A percentile compares a stretch with the other conserved stretches of the same genome.
Conservation (phyloP, 2,888 invertebrate species). For the Drosophila nr. perissopoda region DNA sequence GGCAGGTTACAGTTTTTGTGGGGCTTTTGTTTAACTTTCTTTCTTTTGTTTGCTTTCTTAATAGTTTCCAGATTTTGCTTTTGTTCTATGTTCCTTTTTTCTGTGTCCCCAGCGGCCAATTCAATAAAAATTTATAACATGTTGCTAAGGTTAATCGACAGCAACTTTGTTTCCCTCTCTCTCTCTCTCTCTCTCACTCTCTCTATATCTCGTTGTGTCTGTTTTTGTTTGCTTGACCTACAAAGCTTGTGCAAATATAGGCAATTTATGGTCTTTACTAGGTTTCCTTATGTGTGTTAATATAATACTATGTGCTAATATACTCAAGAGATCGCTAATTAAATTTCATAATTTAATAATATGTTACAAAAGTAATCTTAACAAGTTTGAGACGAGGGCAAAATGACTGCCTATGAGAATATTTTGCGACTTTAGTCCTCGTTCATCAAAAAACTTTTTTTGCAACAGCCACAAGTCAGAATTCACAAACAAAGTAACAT, state of each 20-base stretch:
- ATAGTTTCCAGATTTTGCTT: slow-evolving; percentile 52
- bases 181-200: neutral
- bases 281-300: slow-evolving; percentile 14
- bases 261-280: slow-evolving; percentile 5
- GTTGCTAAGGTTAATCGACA: slow-evolving; percentile 65
- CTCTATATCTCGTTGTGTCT: neutral
- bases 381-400: neutral
- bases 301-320: slow-evolving; percentile 17
- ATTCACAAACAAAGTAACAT: neutral
- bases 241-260: slow-evolving; percentile 11
- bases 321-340: slow-evolving; percentile 28
- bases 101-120: slow-evolving; percentile 44
- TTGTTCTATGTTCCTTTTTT: slow-evolving; percentile 6
- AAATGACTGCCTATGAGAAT: neutral
- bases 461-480: slow-evolving; percentile 1
- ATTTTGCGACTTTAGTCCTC: neutral
- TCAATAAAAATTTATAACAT: slow-evolving; percentile 63
- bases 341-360: slow-evolving; percentile 15
- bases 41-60: slow-evolving; percentile 59
- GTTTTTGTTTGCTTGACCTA: slow-evolving; percentile 15
- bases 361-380: neutral
- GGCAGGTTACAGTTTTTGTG: slow-evolving; percentile 42
- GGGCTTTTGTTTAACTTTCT: slow-evolving; percentile 40
- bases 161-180: neutral
- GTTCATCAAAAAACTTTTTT: neutral